phyloP scores from a whole-genome alignment of 2,888 invertebrate species.

The Ornithoptera alexandrae region DNA sequence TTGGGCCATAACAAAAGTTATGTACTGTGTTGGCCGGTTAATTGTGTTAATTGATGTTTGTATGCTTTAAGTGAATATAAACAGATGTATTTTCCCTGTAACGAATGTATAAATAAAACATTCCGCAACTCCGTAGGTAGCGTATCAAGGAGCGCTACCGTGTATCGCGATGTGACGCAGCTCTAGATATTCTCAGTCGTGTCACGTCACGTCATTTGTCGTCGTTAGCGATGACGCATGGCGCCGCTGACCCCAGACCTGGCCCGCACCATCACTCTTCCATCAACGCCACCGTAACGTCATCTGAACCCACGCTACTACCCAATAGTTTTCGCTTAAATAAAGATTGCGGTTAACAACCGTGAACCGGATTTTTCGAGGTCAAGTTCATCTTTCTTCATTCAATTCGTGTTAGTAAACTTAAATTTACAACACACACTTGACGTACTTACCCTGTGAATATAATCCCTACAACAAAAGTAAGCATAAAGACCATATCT shows the following conservation, averaged over 20 bases:
- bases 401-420: conserved; percentile 1
- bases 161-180: conserved; percentile 33
- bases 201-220: conserved; percentile 73
- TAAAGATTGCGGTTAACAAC: conserved; percentile 10
- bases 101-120: conserved; percentile 31
- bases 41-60: conserved; percentile 30
- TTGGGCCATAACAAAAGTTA: conserved; percentile 13
- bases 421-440: not conserved
- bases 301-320: conserved; percentile 23
- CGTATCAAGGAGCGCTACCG: conserved; percentile 23
- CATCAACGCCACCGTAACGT: conserved; percentile 48
- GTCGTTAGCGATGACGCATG: conserved; percentile 79
- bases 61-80: conserved; percentile 28
- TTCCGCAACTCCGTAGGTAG: conserved; percentile 29
- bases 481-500: too few relatives aligned
- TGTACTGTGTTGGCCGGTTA: conserved; percentile 6
- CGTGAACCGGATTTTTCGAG: conserved; percentile 14
- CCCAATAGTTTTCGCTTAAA: conserved; percentile 1
- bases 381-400: conserved; percentile 14
- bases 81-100: conserved; percentile 30
- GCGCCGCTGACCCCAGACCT: conserved; percentile 65
- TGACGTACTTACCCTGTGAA: too few relatives aligned
- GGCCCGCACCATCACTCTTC: conserved; percentile 74
- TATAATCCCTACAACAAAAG: too few relatives aligned
- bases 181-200: conserved; percentile 43